Evolutionary conservation across 2,888 invertebrate species (phyloP), one percentile per base, ranked within the genome.

Genomic region (Bhutanitis thaidina): DNA sequence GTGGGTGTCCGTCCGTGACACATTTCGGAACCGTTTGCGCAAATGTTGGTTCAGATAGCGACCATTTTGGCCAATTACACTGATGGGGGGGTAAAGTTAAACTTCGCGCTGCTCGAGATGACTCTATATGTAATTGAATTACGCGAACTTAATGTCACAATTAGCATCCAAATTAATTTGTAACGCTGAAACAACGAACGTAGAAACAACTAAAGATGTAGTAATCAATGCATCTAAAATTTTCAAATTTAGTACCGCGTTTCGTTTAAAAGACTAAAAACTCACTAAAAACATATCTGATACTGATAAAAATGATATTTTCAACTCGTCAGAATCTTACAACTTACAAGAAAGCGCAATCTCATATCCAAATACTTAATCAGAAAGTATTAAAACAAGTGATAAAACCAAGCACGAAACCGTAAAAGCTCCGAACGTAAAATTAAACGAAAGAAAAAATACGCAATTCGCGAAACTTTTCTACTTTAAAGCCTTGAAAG

Each of bases 351-450:
- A 9, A 41, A 49, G 37, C 40, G 39, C 45, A 45, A 45, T 36
- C 20, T 34, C 52, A 34, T 46, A 52, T 48, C 50, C 47, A 47
- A 75, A 78, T 75, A 75, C 67, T 69, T 71, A 69, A 41, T 51
- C 51, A 41, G 15, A 51, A 41, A 51, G 52, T 52, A 72, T 78
- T 80, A 72, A 51, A 74, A 75, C 76, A 77, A 77, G 68, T 74
- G 77, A 80, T 81, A 82, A 79, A 82, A 74, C 63, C 68, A 72
- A 76, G 72, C 70, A 72, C 69, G 69, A 68, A 65, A 61, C 62
- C 66, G 68, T 77, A 77, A 76, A 77, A 69, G 60, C 71, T 65
- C 65, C 55, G 66, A 68, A 69, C 71, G 72, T 74, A 74, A 81
- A 80, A 70, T 75, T 73, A 69, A 71, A 74, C 71, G 70, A 69